Percentiles rank a stretch among this genome's conserved stretches.
These are phyloP conservation scores for Mesoclemmys tuberculata DNA, from an alignment of 2,113 vertebrate genomes.

Conservation along the genomic window DNA sequence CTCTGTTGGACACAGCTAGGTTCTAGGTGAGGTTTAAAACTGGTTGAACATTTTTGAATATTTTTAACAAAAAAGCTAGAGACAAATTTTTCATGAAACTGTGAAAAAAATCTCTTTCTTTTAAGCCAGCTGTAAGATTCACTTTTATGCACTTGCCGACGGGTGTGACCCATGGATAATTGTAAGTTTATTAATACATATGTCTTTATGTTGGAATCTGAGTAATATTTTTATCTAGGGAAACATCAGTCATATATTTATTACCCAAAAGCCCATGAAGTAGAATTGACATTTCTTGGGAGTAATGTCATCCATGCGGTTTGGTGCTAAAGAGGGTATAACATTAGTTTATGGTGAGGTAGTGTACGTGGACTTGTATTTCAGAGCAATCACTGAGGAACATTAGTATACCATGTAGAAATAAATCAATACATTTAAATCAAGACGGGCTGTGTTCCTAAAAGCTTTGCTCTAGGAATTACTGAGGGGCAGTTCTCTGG, in stretches of 20 bases:
- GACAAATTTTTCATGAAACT: neutral
- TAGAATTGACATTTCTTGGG: neutral
- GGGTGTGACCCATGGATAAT: neutral
- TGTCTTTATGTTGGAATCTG: too few species aligned
- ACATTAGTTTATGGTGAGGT: neutral
- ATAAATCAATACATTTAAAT: too few species aligned
- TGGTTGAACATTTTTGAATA: neutral
- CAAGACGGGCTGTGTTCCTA: too few species aligned
- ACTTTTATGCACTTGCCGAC: neutral
- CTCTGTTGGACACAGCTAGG: neutral
- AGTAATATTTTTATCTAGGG: neutral
- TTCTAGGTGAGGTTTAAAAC: neutral
- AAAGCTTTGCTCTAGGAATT: too few species aligned
- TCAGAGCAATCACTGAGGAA: neutral
- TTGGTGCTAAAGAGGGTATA: neutral
- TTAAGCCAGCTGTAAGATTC: neutral
- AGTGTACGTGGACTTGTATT: neutral
- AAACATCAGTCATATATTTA: neutral
- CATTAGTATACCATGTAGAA: neutral
- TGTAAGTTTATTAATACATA: neutral
- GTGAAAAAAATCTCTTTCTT: neutral
- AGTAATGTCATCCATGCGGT: neutral
- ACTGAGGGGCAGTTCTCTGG: too few species aligned
- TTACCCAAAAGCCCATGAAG: neutral
- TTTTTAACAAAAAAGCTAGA: neutral